Percentiles rank a stretch among this genome's conserved stretches.
Conservation (phyloP, 2,113 vertebrate species). For the Spizaetus ornatus region DNA sequence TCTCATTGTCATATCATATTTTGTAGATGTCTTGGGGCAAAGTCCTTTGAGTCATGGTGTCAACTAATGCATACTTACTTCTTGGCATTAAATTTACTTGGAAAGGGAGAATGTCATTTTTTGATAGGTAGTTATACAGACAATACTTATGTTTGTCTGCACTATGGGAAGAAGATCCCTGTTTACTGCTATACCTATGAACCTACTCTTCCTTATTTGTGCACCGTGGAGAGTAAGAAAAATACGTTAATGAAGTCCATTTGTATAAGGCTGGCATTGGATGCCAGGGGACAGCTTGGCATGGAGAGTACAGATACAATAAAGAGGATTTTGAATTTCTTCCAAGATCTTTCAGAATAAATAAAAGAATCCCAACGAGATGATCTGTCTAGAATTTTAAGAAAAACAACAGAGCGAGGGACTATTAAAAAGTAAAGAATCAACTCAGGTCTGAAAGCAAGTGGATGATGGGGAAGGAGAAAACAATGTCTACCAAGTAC, state of each 20-base stretch:
- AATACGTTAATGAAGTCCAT: not conserved
- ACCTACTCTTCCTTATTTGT: not conserved
- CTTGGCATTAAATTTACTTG: not conserved
- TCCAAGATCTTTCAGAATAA: not conserved
- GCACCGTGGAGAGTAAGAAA: not conserved
- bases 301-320: not conserved
- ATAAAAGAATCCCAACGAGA: not conserved
- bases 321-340: not conserved
- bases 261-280: not conserved
- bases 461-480: not conserved
- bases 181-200: not conserved
- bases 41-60: not conserved
- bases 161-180: not conserved
- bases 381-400: not conserved
- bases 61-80: not conserved
- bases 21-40: not conserved
- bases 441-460: not conserved
- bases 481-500: not conserved
- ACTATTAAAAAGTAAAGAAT: not conserved
- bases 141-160: not conserved
- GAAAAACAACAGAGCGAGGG: not conserved
- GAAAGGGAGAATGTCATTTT: not conserved
- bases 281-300: not conserved
- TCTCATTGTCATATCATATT: not conserved
- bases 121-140: not conserved